phyloP scores from a whole-genome alignment of 2,797 vertebrate species.

The Schizothorax lantsangensis region DNA sequence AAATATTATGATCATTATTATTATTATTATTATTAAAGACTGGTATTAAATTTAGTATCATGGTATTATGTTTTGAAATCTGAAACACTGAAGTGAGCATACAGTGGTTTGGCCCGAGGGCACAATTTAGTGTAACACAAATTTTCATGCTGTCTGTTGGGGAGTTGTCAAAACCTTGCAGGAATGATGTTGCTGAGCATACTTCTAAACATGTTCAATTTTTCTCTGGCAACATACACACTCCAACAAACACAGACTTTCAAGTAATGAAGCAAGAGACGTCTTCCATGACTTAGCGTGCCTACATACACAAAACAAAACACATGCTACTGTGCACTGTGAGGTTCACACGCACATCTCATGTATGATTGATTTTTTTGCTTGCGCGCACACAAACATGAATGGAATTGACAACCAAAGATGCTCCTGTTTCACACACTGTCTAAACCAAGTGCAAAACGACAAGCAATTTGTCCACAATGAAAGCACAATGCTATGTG shows the following conservation, averaged over 20 bases:
- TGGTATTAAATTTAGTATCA: slow-evolving; percentile 11
- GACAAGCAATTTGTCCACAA: neutral
- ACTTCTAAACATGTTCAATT: neutral
- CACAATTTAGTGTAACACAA: slow-evolving; percentile 15
- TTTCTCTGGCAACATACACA: slow-evolving; percentile 34
- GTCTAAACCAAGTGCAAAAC: neutral
- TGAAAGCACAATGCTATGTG: neutral
- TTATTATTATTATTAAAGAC: slow-evolving; percentile 2
- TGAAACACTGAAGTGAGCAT: slow-evolving; percentile 16
- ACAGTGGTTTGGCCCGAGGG: slow-evolving; percentile 12
- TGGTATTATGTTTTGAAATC: neutral
- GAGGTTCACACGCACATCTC: slow-evolving; percentile 19
- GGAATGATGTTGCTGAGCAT: slow-evolving; percentile 37
- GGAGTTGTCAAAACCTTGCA: slow-evolving; percentile 18
- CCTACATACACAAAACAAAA: slow-evolving; percentile 26
- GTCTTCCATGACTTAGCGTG: slow-evolving; percentile 36
- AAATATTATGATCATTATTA: neutral
- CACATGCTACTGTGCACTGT: slow-evolving; percentile 12
- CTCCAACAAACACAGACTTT: neutral
- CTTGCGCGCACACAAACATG: neutral
- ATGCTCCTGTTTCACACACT: neutral
- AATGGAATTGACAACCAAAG: slow-evolving; percentile 36
- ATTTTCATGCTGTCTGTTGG: neutral
- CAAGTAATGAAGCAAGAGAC: slow-evolving; percentile 43
- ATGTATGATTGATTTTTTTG: slow-evolving; percentile 32